Evolutionary conservation across 2,113 vertebrate species (phyloP).

Genomic region (Bufo gargarizans): DNA sequence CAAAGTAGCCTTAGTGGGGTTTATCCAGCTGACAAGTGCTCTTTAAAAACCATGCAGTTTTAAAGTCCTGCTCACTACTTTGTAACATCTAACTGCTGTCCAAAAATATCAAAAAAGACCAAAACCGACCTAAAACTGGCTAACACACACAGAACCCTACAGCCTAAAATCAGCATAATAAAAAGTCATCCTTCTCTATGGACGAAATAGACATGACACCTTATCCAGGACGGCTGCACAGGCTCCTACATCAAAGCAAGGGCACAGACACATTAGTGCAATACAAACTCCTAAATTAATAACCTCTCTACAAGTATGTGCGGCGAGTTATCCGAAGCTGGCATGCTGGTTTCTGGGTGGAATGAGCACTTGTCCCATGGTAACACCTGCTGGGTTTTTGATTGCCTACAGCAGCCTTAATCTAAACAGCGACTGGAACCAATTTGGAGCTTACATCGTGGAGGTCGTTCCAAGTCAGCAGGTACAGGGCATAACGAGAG

Average conservation of each 20-base stretch:
- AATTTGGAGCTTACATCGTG: slow-evolving; percentile 25
- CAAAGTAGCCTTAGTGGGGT: too few relatives aligned
- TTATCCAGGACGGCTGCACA: neutral
- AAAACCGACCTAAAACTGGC: too few relatives aligned
- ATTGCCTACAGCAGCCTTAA: slow-evolving; percentile 50
- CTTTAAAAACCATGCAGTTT: too few relatives aligned
- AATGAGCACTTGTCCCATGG: neutral
- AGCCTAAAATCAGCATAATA: too few relatives aligned
- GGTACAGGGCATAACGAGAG: slow-evolving; percentile 26
- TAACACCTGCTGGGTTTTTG: slow-evolving; percentile 45
- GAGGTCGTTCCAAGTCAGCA: slow-evolving; percentile 50
- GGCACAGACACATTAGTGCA: neutral
- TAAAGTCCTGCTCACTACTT: too few relatives aligned
- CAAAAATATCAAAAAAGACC: too few relatives aligned
- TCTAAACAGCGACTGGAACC: slow-evolving; percentile 41
- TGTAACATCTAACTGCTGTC: too few relatives aligned
- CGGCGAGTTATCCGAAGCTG: neutral
- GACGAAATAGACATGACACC: neutral
- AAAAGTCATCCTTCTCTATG: neutral
- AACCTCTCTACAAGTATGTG: slow-evolving; percentile 15
- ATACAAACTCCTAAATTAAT: slow-evolving; percentile 25
- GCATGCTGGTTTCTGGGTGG: slow-evolving; percentile 28
- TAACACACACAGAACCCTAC: neutral
- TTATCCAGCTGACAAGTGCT: too few relatives aligned
- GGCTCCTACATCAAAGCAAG: neutral